Evolutionary conservation across 2,797 vertebrate species (phyloP).

Genomic region (Xenops minutus): DNA sequence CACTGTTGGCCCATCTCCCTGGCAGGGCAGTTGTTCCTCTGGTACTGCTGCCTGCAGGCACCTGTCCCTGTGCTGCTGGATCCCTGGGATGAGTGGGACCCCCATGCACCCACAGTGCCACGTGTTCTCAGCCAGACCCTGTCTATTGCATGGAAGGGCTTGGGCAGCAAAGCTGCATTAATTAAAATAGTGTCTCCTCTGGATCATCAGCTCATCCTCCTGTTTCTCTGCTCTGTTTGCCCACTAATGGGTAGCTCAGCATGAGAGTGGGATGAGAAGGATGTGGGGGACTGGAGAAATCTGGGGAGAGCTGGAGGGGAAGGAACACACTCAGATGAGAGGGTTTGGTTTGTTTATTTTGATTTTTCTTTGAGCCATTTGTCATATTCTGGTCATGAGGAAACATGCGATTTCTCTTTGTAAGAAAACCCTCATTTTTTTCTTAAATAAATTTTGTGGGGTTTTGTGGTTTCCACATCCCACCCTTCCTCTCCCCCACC

Average conservation of each 20-base stretch:
- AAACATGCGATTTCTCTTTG: neutral
- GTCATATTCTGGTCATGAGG: neutral
- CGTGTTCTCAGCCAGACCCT: neutral
- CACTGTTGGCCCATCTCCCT: neutral
- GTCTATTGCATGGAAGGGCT: neutral
- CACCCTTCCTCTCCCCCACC: neutral
- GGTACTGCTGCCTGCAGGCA: neutral
- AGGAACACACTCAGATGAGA: neutral
- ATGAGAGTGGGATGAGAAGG: neutral
- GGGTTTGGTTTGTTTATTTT: neutral
- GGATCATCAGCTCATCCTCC: neutral
- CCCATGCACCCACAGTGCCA: neutral
- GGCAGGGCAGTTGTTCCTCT: rapidly evolving
- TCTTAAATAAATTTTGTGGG: neutral
- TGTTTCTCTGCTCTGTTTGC: neutral
- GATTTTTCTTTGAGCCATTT: neutral
- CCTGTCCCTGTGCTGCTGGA: neutral
- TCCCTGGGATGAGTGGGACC: rapidly evolving
- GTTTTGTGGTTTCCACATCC: neutral
- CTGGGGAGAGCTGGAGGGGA: neutral
- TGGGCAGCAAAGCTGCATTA: neutral
- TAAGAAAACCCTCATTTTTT: neutral
- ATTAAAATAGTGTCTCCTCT: neutral
- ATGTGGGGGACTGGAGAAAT: neutral
- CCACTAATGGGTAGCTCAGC: neutral